phyloP scores from a whole-genome alignment of 2,888 invertebrate species.

The Drosophila peninsularis region DNA sequence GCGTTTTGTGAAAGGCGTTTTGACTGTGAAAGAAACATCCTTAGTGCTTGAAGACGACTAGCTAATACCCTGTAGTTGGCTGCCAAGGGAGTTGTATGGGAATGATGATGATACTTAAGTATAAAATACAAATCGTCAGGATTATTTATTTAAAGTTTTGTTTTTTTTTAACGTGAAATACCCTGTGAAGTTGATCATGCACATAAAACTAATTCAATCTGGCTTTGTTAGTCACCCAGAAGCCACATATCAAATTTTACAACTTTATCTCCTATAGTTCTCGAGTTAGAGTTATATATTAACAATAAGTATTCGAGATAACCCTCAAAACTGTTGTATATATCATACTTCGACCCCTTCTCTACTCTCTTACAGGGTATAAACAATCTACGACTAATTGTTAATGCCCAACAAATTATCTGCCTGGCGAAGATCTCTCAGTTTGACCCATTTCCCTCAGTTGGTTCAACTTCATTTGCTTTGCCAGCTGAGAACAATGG shows the following conservation, averaged over 20 bases:
- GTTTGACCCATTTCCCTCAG: constrained; percentile 57
- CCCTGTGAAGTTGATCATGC: not conserved
- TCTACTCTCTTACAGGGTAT: not conserved
- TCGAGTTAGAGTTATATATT: not conserved
- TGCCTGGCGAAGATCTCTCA: constrained; percentile 24
- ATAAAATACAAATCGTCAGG: not conserved
- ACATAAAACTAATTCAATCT: too few species aligned
- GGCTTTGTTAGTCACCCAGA: not conserved
- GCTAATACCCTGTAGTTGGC: not conserved
- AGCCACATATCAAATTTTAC: not conserved
- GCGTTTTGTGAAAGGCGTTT: not conserved
- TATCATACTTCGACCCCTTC: not conserved
- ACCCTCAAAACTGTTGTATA: not conserved
- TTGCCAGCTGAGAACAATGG: constrained; percentile 53
- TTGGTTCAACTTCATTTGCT: constrained; percentile 16
- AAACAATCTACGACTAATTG: constrained; percentile 40
- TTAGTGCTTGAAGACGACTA: not conserved
- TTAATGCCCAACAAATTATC: constrained; percentile 27
- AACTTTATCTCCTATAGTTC: not conserved
- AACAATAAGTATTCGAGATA: not conserved
- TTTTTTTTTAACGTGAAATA: not conserved
- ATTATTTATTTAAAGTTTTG: not conserved
- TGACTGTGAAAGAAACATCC: not conserved
- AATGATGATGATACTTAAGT: not conserved
- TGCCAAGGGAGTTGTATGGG: too few species aligned